Evolutionary conservation across 2,888 invertebrate species (phyloP).

Genomic region (Cybosia mesomella): DNA sequence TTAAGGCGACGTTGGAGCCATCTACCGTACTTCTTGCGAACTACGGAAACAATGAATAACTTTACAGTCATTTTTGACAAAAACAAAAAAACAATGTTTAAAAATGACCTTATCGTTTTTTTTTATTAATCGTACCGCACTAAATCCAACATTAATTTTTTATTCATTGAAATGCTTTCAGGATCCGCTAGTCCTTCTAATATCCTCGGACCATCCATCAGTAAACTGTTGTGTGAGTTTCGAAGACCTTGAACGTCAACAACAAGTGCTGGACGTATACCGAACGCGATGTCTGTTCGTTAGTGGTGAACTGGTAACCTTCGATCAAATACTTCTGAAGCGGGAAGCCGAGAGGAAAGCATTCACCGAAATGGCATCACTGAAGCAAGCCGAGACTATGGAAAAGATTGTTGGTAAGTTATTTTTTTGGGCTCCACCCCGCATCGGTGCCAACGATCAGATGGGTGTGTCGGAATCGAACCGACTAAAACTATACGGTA

Average conservation of each 20-base stretch:
- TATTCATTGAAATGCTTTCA: conserved; percentile 52
- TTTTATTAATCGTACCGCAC: no score
- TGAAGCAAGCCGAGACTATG: conserved; percentile 83
- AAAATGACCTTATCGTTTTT: no score
- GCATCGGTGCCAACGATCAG: no score
- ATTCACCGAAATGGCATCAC: conserved; percentile 82
- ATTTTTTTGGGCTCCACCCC: no score
- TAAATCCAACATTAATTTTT: no score
- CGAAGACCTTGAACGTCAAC: conserved; percentile 80
- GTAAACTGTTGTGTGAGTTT: conserved; percentile 85
- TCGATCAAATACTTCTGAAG: conserved; percentile 81
- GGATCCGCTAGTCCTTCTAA: conserved; percentile 85
- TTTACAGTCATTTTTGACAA: no score
- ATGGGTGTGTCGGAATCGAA: no score
- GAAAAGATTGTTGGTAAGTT: conserved; percentile 78
- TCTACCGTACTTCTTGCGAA: no score
- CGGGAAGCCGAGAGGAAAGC: conserved; percentile 80
- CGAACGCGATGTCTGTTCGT: conserved; percentile 83
- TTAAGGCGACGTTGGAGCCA: no score
- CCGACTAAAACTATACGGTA: no score
- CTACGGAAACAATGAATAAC: no score
- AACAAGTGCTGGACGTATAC: conserved; percentile 81
- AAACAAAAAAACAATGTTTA: no score
- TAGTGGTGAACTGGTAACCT: conserved; percentile 82
- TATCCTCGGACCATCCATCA: conserved; percentile 84